phyloP scores from a whole-genome alignment of 2,113 vertebrate species.

The Prinia subflava region DNA sequence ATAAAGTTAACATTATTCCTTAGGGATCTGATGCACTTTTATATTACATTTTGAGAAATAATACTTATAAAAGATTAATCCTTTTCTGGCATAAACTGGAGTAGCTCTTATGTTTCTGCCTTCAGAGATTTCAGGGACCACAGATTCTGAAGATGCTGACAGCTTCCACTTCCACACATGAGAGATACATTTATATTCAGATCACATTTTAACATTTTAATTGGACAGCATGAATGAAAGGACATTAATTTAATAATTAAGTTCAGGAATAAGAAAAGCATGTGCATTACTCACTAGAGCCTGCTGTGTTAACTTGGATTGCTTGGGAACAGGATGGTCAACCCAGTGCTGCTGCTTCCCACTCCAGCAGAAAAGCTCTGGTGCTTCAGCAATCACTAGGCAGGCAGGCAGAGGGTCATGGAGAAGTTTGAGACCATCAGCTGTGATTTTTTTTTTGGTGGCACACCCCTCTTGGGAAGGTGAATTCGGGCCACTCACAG shows the following conservation, averaged over 20 bases:
- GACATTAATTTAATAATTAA: neutral
- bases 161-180: neutral
- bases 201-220: neutral
- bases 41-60: conserved; percentile 57
- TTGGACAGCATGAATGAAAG: neutral
- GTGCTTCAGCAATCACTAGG: neutral
- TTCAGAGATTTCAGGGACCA: neutral
- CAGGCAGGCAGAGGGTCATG: neutral
- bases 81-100: neutral
- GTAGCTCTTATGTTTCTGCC: neutral
- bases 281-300: neutral
- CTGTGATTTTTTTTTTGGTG: neutral
- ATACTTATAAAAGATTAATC: conserved; percentile 32
- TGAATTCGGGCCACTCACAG: accelerated
- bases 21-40: neutral
- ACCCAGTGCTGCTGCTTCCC: neutral
- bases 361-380: neutral
- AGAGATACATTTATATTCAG: neutral
- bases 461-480: neutral
- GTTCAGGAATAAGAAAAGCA: neutral
- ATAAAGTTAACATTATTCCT: conserved; percentile 13
- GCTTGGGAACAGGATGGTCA: neutral
- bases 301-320: neutral
- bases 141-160: neutral
- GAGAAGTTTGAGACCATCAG: neutral